Evolutionary conservation across 64 coral and sea anemone genomes (phyloP).

Genomic region (Anthopleura sola): DNA sequence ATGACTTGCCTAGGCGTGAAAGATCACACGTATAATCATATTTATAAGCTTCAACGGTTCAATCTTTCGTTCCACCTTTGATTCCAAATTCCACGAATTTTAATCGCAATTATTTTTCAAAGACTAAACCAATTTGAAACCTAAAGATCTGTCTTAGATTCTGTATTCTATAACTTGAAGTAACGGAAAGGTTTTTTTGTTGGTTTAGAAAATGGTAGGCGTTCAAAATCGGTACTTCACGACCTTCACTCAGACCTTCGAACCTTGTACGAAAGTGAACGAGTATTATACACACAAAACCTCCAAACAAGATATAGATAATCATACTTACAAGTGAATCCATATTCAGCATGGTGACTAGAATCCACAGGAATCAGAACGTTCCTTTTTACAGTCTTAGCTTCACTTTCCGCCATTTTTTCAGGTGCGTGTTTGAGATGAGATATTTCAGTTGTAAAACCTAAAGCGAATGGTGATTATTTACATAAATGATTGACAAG

Average conservation of each 20-base stretch:
- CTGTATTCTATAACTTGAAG: not conserved
- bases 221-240: not conserved
- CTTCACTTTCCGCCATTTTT: not conserved
- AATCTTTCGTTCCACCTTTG: no score
- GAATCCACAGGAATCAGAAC: constrained; percentile 39
- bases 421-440: not conserved
- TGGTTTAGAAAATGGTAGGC: not conserved
- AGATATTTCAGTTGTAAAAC: not conserved
- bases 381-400: constrained; percentile 7
- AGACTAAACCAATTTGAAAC: not conserved
- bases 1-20: not conserved
- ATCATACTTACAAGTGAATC: constrained; percentile 44
- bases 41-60: not conserved
- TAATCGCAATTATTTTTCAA: not conserved
- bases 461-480: not conserved
- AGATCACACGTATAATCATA: constrained; percentile 26
- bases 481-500: not conserved
- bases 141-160: not conserved
- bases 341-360: constrained; percentile 34
- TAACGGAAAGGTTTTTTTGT: not conserved
- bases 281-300: not conserved
- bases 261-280: not conserved
- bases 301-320: not conserved
- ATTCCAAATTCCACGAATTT: no score
- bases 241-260: not conserved